Evolutionary conservation across 2,888 invertebrate genomes (phyloP), one percentile per base, ranked within the genome.

Genomic region (Acanthosepion esculentum): DNA sequence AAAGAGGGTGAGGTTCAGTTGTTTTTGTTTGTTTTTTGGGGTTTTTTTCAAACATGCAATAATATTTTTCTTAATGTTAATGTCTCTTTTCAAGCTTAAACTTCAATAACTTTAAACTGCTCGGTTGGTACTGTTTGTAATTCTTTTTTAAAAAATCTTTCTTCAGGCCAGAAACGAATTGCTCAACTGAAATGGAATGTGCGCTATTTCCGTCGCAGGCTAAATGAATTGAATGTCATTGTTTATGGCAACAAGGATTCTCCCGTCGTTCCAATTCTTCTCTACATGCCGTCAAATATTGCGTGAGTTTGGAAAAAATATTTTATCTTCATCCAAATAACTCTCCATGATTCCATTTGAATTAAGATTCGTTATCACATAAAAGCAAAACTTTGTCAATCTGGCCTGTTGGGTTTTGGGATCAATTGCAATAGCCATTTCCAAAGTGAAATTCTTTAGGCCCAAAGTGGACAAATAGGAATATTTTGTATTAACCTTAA

Each of bases 221-320:
- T 99, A 95, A 98, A 98, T 95, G 98, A 98, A 97, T 98, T 99
- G 97, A 99, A 99, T 95, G 99, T 99, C 96, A 98, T 99, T 96
- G 98, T 98, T 96, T 99, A 98, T 97, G 99, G 99, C 18, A 98
- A 99, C 98, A 98, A 98, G 97, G 99, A 99, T 97, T 99, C 99
- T 93, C 99, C 99, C 0, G 99, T 99, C 95, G 99, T 99, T 97
- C 99, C 99, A 33, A 98, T 99, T 98, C 98, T 99, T 97, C 98
- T 99, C 96, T 99, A 99, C 98, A 98, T 99, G 96, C 99, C 99
- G 97, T 99, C 99, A 95, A 99, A 99, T 98, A 99, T 99, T 97
- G 98, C 96, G 96, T 96, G 95, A 95, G 96, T 95, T 94, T 55
- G 92, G 48, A 55, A 93, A 92, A 94, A 91, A 92, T 92, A 91